These are phyloP conservation scores for Ophiothrix spiculata DNA, from an alignment of 35 echinoderm and acorn worm genomes.

Conservation along the genomic window DNA sequence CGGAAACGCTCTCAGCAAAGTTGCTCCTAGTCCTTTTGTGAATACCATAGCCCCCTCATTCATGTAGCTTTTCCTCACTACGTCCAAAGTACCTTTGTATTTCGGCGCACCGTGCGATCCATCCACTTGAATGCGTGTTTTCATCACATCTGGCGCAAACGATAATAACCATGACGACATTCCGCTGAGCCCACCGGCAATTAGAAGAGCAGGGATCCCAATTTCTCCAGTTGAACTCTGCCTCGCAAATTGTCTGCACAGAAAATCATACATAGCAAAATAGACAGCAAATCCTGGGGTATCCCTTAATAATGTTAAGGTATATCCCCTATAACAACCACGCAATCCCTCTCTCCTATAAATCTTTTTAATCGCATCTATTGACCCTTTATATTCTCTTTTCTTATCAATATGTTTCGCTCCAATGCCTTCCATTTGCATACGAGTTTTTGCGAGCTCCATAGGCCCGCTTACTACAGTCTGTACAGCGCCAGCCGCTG, in stretches of 20 bases:
- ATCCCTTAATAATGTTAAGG: constrained; percentile 65
- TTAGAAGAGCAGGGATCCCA: constrained; percentile 51
- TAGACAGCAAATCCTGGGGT: constrained; percentile 80
- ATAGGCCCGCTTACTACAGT: constrained; percentile 75
- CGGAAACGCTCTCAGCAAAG: constrained; percentile 84
- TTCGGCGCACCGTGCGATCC: constrained; percentile 49
- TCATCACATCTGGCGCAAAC: constrained; percentile 72
- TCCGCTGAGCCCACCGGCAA: constrained; percentile 77
- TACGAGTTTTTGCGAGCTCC: constrained; percentile 90
- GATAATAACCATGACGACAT: constrained; percentile 78
- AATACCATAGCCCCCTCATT: constrained; percentile 68
- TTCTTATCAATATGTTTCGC: constrained; percentile 36
- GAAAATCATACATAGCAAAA: constrained; percentile 72
- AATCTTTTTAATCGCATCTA: constrained; percentile 59
- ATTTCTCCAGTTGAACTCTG: constrained; percentile 49
- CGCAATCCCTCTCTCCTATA: constrained; percentile 62
- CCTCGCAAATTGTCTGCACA: constrained; percentile 60
- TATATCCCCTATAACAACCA: constrained; percentile 70
- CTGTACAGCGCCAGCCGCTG: constrained; percentile 70
- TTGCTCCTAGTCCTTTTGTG: constrained; percentile 67
- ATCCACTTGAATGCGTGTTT: constrained; percentile 86
- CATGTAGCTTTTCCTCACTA: constrained; percentile 50
- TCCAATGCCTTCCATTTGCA: constrained; percentile 82
- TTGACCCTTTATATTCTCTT: constrained; percentile 58
- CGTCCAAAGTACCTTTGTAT: constrained; percentile 68